These are phyloP conservation scores for Globodera ellingtonae DNA, from an alignment of 1,140 invertebrate species.

Conservation along the genomic window DNA sequence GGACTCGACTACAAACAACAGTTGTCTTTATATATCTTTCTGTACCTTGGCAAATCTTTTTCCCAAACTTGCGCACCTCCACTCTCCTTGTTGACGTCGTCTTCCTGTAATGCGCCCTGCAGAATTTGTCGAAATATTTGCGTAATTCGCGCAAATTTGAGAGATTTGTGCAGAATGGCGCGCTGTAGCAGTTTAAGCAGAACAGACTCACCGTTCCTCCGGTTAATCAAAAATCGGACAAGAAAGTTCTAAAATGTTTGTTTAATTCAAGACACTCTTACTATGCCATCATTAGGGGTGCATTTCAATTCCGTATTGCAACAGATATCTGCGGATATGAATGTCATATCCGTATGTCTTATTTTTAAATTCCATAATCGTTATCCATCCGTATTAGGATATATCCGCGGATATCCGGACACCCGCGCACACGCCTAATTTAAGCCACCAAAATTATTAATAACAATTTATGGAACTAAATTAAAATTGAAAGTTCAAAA, in stretches of 20 bases:
- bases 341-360: too few species aligned
- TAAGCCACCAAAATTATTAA: too few species aligned
- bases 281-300: too few species aligned
- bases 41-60: conserved; percentile 2
- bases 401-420: too few species aligned
- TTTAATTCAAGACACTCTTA: background rate
- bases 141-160: conserved; percentile 1
- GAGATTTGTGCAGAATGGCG: conserved; percentile 12
- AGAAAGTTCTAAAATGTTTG: conserved; percentile 2
- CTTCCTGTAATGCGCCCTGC: background rate
- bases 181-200: conserved; percentile 7
- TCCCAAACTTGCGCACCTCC: background rate
- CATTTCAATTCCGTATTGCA: too few species aligned
- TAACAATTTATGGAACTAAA: too few species aligned
- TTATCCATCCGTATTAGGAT: too few species aligned
- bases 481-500: too few species aligned
- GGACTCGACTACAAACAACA: background rate
- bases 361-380: too few species aligned
- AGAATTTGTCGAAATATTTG: conserved; percentile 20
- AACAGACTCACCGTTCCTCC: background rate
- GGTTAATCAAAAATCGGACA: conserved; percentile 20
- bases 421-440: too few species aligned
- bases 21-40: background rate
- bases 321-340: too few species aligned
- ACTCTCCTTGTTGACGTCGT: background rate